Evolutionary conservation across 2,113 vertebrate species (phyloP).

Genomic region (Lonchura striata): DNA sequence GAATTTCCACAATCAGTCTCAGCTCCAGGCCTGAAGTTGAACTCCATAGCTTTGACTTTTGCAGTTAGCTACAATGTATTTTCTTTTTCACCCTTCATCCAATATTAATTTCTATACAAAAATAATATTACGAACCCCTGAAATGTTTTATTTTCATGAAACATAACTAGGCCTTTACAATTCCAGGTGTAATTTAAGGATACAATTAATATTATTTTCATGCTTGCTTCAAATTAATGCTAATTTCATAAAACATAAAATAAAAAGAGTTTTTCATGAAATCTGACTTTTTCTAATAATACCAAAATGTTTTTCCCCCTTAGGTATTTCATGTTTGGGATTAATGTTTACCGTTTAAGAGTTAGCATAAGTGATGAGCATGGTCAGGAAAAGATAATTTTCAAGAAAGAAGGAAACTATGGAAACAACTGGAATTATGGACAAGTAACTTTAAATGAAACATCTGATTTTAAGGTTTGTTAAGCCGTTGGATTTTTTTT

Average conservation of each 20-base stretch:
- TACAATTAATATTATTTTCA: background rate
- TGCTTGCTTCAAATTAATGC: background rate
- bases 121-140: background rate
- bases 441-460: constrained; percentile 84
- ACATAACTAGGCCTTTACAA: background rate
- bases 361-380: constrained; percentile 57
- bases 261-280: background rate
- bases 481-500: background rate
- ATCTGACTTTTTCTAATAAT: background rate
- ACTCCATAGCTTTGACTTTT: background rate
- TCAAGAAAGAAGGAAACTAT: constrained; percentile 87
- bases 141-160: background rate
- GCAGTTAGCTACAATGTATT: background rate
- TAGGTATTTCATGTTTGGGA: constrained; percentile 92
- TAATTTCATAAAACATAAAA: background rate
- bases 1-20: background rate
- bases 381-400: constrained; percentile 60
- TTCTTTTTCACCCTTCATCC: background rate
- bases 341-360: constrained; percentile 74
- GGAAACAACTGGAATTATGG: constrained; percentile 89
- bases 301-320: background rate
- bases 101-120: background rate
- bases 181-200: background rate
- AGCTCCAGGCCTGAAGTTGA: background rate
- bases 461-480: constrained; percentile 75